These are phyloP conservation scores for Myiagra hebetior DNA, from an alignment of 2,113 vertebrate species.

Conservation along the genomic window DNA sequence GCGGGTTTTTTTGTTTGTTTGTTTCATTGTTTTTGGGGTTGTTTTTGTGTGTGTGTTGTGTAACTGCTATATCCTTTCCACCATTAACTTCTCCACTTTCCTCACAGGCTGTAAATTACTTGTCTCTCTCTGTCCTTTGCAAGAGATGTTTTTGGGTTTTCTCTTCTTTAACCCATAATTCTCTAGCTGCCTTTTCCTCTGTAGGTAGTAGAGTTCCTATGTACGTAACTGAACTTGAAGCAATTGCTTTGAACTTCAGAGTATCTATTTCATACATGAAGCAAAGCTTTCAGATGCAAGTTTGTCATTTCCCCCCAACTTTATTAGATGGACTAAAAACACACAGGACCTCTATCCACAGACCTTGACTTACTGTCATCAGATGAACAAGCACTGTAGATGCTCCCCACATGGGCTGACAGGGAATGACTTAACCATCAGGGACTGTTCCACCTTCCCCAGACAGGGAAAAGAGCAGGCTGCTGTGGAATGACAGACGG, in stretches of 20 bases:
- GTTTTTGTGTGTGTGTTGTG: not conserved
- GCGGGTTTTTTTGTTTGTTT: rapidly evolving
- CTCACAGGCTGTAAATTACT: not conserved
- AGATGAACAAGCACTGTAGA: not conserved
- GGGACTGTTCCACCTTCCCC: not conserved
- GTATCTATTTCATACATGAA: not conserved
- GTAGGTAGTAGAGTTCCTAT: not conserved
- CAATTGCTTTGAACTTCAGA: not conserved
- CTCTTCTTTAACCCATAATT: not conserved
- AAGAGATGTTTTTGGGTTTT: not conserved
- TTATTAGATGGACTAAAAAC: not conserved
- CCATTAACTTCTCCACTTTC: not conserved
- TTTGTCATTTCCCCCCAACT: not conserved
- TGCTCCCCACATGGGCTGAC: rapidly evolving
- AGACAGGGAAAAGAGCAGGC: not conserved
- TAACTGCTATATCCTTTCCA: not conserved
- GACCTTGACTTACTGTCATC: not conserved
- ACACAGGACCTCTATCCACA: not conserved
- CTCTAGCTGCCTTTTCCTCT: not conserved
- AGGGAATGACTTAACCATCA: not conserved
- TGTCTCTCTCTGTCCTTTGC: not conserved
- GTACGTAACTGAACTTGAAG: not conserved
- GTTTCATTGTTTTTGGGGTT: rapidly evolving
- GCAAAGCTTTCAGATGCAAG: not conserved
- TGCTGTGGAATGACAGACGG: not conserved